Conservation (phyloP, 2,113 vertebrate species). For the Neopipo cinnamomea region DNA sequence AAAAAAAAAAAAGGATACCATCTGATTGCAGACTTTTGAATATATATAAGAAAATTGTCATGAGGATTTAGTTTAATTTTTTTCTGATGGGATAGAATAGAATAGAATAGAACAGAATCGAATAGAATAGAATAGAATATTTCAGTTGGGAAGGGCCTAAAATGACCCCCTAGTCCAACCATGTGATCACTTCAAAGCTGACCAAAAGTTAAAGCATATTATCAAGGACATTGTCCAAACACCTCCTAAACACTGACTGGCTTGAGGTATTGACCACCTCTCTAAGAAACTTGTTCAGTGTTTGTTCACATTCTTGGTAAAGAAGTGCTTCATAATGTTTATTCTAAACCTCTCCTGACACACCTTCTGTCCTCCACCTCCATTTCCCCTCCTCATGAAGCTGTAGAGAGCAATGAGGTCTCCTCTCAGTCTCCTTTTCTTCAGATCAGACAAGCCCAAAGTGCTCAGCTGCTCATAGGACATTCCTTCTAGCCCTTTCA, state of each 20-base stretch:
- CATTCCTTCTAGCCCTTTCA: not conserved
- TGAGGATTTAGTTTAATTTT: not conserved
- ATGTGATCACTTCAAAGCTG: not conserved
- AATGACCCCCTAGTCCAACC: fast-evolving
- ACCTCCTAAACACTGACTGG: too few species aligned
- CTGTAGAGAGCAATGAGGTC: not conserved
- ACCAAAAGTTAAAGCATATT: not conserved
- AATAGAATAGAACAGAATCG: not conserved
- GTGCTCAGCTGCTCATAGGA: fast-evolving
- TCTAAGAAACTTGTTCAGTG: not conserved
- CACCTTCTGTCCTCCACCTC: not conserved
- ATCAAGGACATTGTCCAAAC: not conserved
- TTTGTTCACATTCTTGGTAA: not conserved
- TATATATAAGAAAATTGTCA: not conserved
- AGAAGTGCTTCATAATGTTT: not conserved
- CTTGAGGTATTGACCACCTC: fast-evolving
- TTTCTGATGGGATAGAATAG: not conserved
- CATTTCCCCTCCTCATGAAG: not conserved
- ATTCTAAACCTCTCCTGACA: not conserved
- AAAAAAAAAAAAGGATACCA: not conserved
- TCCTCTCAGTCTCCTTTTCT: not conserved
- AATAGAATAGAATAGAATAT: not conserved
- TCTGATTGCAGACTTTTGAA: not conserved
- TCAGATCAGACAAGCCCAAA: not conserved
- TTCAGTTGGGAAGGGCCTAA: not conserved